phyloP scores from a whole-genome alignment of 92 coral and sea anemone species.

The Siderastrea radians region DNA sequence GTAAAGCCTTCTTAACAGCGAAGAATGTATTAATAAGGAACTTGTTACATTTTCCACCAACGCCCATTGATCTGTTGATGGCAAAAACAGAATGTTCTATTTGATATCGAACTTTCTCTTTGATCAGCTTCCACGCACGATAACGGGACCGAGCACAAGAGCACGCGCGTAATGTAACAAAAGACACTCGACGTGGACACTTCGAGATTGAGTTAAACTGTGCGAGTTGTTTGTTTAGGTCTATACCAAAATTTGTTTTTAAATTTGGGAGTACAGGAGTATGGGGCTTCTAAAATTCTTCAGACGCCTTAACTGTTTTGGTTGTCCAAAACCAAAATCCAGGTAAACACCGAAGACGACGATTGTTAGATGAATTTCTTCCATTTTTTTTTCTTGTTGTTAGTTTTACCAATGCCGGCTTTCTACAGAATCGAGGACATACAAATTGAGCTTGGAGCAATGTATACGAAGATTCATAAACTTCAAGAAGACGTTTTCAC shows the following conservation, averaged over 20 bases:
- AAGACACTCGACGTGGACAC: neutral
- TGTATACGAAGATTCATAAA: neutral
- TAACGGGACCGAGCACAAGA: neutral
- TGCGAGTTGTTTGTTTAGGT: neutral
- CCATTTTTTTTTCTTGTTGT: neutral
- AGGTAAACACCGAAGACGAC: neutral
- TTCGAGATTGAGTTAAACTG: neutral
- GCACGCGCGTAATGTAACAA: neutral
- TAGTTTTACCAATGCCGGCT: neutral
- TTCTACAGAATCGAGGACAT: neutral
- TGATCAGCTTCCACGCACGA: no score
- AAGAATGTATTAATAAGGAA: no score
- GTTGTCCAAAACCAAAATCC: neutral
- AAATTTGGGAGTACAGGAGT: neutral
- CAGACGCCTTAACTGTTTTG: neutral
- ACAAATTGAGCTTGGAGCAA: neutral
- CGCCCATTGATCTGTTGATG: no score
- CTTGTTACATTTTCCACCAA: no score
- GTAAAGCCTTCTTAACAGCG: no score
- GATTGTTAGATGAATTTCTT: neutral
- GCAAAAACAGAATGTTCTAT: neutral
- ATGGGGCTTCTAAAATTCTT: neutral
- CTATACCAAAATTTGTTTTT: neutral
- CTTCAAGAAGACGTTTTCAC: neutral
- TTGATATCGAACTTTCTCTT: no score